Evolutionary conservation across 2,888 invertebrate species (phyloP), one percentile per base, ranked within the genome.

Genomic region (Suillia variegata): DNA sequence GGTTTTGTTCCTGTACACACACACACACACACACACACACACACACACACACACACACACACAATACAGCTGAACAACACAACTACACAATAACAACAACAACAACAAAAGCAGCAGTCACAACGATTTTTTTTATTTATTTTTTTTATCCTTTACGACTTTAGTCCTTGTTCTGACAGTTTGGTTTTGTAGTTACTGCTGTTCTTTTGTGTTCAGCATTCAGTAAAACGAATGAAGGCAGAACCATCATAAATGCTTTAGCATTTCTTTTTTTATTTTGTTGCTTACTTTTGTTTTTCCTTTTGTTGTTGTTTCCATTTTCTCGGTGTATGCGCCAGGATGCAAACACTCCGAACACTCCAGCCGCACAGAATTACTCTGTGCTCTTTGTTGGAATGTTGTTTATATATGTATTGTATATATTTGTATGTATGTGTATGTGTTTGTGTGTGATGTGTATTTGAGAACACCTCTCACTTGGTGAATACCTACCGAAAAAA

Each of bases 1-100:
- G 60, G 58, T 54, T 63, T 69, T 65, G 58, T 65, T 62, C 62
- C 47, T 54, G 45, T 54, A 57, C 62, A 56, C 60, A 63, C 56
- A 57, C 64, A 52, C 57, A 61, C 61, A 54, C 59, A 58, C 34
- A 49, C 56, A 48, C 57, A 56, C 56, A 54, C 24, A 51, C 20
- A 38, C 57, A 61, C 61, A 54, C 59, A 58, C 34, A 49, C 56
- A 48, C 57, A 56, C 56, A 54, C 24, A 51, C 20, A 45, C 24
- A 50, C 42, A 56, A 15, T 24, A 58, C 56, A 26, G 48, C 15
- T 21, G 20, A 22, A n/a, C n/a, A n/a, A n/a, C n/a, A n/a, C n/a
- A n/a, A n/a, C n/a, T n/a, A n/a, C n/a, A n/a, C n/a, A n/a, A n/a
- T n/a, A n/a, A n/a, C n/a, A n/a, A n/a, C n/a, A n/a, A n/a, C n/a